Conservation (phyloP, 2,888 invertebrate genomes). For the Emmelina monodactyla region DNA sequence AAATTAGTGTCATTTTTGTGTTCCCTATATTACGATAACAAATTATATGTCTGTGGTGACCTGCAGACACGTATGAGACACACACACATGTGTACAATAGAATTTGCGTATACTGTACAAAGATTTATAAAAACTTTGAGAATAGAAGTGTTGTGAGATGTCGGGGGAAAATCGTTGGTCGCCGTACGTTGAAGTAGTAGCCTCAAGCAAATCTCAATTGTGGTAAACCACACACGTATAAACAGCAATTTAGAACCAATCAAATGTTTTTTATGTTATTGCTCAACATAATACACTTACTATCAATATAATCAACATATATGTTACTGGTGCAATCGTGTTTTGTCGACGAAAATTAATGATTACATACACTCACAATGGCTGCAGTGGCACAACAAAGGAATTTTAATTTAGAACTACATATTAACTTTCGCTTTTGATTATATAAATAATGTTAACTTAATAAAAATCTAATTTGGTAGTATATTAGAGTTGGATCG, state of each 20-base stretch:
- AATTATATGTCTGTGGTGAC: slow-evolving; percentile 30
- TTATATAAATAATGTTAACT: slow-evolving; percentile 16
- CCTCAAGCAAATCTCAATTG: slow-evolving; percentile 18
- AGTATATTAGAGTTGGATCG: background rate
- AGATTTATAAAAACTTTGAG: too few relatives aligned
- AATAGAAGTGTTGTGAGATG: too few relatives aligned
- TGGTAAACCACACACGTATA: slow-evolving; percentile 45
- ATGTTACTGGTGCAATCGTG: background rate
- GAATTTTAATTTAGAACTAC: slow-evolving; percentile 24
- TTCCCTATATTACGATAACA: slow-evolving; percentile 47
- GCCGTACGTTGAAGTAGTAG: background rate
- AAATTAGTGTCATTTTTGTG: slow-evolving; percentile 27
- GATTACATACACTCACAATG: background rate
- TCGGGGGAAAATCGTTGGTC: background rate
- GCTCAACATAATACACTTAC: background rate
- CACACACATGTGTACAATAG: slow-evolving; percentile 32
- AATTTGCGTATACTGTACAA: slow-evolving; percentile 1
- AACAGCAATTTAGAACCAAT: slow-evolving; percentile 46
- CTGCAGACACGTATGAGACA: slow-evolving; percentile 40
- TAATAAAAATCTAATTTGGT: slow-evolving; percentile 1
- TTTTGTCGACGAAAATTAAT: background rate
- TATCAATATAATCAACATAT: background rate
- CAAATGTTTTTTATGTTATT: slow-evolving; percentile 10
- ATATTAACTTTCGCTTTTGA: slow-evolving; percentile 25
- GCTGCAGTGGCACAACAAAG: slow-evolving; percentile 22